Evolutionary conservation across 2,797 vertebrate genomes (phyloP).

Genomic region (Chaetodon trifasciatus): DNA sequence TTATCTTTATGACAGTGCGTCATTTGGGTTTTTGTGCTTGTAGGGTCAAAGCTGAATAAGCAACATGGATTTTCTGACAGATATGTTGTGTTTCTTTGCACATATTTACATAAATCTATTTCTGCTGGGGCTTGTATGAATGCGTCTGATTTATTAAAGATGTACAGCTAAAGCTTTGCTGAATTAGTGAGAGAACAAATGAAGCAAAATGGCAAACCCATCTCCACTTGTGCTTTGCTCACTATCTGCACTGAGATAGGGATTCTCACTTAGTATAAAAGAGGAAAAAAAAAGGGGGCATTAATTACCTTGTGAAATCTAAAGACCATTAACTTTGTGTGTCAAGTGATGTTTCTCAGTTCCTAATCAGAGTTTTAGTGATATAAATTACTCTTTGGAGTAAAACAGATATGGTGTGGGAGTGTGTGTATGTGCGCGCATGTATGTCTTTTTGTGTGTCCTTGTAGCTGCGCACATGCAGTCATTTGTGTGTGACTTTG

Average conservation of each 20-base stretch:
- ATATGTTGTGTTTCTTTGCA: conserved; percentile 16
- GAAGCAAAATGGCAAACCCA: conserved; percentile 65
- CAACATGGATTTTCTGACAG: conserved; percentile 47
- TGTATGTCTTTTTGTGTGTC: conserved; percentile 43
- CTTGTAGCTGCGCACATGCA: conserved; percentile 47
- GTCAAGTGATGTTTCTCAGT: conserved; percentile 82
- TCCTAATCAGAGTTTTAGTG: conserved; percentile 80
- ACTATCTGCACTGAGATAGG: conserved; percentile 74
- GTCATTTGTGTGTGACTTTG: conserved; percentile 74
- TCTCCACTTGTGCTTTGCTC: conserved; percentile 64
- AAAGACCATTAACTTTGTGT: conserved; percentile 83
- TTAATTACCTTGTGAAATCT: conserved; percentile 83
- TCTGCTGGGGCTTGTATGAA: conserved; percentile 25
- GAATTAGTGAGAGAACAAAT: conserved; percentile 69
- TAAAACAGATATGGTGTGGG: conserved; percentile 67
- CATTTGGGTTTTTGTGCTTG: conserved; percentile 46
- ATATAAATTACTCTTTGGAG: conserved; percentile 79
- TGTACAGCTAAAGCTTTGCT: conserved; percentile 42
- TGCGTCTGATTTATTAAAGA: conserved; percentile 63
- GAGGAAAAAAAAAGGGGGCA: conserved; percentile 51
- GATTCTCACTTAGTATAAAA: conserved; percentile 75
- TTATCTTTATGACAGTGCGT: conserved; percentile 55
- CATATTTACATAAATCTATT: conserved; percentile 55
- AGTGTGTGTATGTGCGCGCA: conserved; percentile 17
- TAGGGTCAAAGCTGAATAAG: conserved; percentile 46